phyloP scores from a whole-genome alignment of 2,113 vertebrate species.

The Platichthys flesus region DNA sequence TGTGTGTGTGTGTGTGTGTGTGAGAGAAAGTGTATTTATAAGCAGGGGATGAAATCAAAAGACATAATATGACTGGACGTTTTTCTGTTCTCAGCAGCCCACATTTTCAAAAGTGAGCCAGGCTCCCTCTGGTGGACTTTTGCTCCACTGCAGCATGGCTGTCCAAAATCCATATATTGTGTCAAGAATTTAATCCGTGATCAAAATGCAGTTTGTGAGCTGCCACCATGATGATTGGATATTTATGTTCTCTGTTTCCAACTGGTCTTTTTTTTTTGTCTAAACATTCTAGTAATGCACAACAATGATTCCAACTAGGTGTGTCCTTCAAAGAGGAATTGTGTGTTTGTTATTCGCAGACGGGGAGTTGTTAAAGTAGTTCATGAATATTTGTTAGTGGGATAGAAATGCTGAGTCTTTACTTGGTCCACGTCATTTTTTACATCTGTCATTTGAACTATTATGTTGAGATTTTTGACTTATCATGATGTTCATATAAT shows the following conservation, averaged over 20 bases:
- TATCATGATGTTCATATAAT: not conserved
- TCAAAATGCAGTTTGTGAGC: constrained; percentile 1
- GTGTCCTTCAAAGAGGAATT: not conserved
- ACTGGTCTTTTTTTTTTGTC: constrained; percentile 5
- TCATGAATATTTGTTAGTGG: not conserved
- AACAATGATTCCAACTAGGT: constrained; percentile 7
- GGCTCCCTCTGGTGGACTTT: constrained; percentile 60
- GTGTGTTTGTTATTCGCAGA: not conserved
- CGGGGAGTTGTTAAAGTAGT: not conserved
- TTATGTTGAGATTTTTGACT: not conserved
- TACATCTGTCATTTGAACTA: not conserved
- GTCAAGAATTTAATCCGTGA: not conserved
- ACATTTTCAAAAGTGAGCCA: not conserved
- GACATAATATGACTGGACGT: constrained; percentile 12
- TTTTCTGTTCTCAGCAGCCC: constrained; percentile 3
- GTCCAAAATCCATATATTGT: constrained; percentile 21
- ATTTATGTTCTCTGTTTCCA: not conserved
- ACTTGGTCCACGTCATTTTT: not conserved
- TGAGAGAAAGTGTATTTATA: too few species aligned
- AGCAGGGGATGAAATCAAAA: not conserved
- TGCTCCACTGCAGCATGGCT: constrained; percentile 34
- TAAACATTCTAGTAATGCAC: not conserved
- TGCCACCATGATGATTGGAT: not conserved
- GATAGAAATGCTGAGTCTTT: constrained; percentile 1
- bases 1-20: too few species aligned